Base-by-base conservation (phyloP, 2,888 invertebrate species). In the Drosophila rubida region DNA sequence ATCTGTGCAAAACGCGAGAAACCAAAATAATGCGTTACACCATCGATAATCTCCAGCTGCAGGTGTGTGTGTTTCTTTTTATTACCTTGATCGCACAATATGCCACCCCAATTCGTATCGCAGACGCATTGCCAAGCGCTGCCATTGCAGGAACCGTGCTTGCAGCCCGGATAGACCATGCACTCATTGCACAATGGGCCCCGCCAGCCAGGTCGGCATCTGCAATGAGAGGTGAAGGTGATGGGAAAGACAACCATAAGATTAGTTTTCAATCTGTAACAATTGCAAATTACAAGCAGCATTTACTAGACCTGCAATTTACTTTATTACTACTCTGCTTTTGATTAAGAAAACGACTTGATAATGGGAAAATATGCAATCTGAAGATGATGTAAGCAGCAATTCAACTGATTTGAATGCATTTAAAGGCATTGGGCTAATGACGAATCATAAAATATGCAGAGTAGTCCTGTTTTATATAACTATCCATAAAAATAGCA, bases 81-180 rank as follows among this genome's bases (percentile, higher is more conserved):
- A 89, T 88, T 92, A 95, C 95, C 95, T 95, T 98, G 98, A 93
- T 99, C 98, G 93, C 99, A 99, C 84, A 98, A 95, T 80, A 98
- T 97, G 78, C 99, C 99, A 83, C 98, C 99, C 99, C 99, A 99
- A 91, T 99, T 99, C 87, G 98, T 98, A 91, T 98, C 96, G 93
- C 99, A 99, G 88, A 97, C 97, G 93, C 99, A 99, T 92, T 98
- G 96, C 97, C 97, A 98, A 48, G 97, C 97, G 77, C 95, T 96
- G 74, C 97, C 96, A 90, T 96, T 96, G 94, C 99, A 99, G 91
- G 96, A 97, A 75, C 99, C 99, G 92, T 98, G 97, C 91, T 97
- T 96, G 93, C 99, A 99, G 79, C 98, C 98, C 11, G 98, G 98
- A 93, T 98, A 98, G 11, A 96, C 96, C 91, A 96, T 95, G 92